These are phyloP conservation scores for Gnathonemus echidnorhynchus DNA, from an alignment of 2,113 vertebrate species.

Conservation along the genomic window DNA sequence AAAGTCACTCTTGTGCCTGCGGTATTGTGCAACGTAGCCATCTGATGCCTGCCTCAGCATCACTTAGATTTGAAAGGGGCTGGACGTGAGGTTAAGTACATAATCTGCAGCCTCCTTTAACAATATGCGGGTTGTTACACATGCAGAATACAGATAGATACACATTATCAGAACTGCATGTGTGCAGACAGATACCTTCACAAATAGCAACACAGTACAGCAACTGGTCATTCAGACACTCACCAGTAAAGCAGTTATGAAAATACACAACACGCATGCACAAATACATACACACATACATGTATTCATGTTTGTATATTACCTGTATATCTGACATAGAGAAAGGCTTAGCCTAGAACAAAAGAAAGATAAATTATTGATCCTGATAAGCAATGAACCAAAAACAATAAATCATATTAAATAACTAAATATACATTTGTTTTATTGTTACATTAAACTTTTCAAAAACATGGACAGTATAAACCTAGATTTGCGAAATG, in stretches of 20 bases:
- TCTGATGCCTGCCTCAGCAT: constrained; percentile 12
- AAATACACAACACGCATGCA: neutral
- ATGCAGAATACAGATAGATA: neutral
- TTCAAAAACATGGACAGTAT: neutral
- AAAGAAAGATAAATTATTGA: constrained; percentile 4
- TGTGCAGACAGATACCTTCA: neutral
- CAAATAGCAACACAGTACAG: neutral
- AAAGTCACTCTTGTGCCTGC: neutral
- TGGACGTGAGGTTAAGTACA: neutral
- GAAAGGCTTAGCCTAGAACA: constrained; percentile 37
- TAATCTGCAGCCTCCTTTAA: neutral
- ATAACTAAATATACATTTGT: neutral
- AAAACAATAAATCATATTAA: neutral
- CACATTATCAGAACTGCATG: neutral
- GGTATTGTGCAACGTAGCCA: neutral
- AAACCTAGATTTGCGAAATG: neutral
- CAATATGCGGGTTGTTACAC: neutral
- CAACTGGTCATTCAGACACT: neutral
- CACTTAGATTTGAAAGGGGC: constrained; percentile 3
- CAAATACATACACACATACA: neutral
- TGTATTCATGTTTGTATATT: constrained; percentile 17
- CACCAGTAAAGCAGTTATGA: neutral
- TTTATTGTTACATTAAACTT: neutral
- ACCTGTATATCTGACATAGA: constrained; percentile 47
- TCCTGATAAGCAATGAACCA: neutral